Evolutionary conservation across 2,797 vertebrate genomes (phyloP), one percentile per base, ranked within the genome.

Genomic region (Champsocephalus esox): DNA sequence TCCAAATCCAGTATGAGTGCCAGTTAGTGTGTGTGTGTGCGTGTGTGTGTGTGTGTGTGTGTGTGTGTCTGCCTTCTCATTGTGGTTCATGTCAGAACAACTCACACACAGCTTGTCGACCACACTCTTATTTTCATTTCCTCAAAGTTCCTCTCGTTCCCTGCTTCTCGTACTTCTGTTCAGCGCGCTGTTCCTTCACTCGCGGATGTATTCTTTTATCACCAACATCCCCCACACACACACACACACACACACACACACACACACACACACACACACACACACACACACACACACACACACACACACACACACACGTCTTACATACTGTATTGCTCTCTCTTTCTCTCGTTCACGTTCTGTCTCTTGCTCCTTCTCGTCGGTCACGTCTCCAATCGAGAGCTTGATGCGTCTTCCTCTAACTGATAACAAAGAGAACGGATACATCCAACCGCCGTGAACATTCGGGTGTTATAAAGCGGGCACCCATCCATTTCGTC

Each of bases 61-160:
- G 34, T 34, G 34, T 34, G 34, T 34, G 34, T 3, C 1, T 34
- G 34, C 24, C 66, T 57, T 43, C 56, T 74, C 76, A 43, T 65
- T 82, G 79, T 58, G 77, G 83, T 84, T 82, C 58, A 19, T 63
- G 64, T 85, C 72, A 57, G 82, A 84, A 45, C 32, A 79, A 81
- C 77, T 73, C 77, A 84, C 86, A 82, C 9, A 72, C 69, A 77
- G 70, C 56, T 79, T 84, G 84, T 86, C 81, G 81, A 41, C 76
- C 77, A 76, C 70, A 65, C 70, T 81, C 46, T 38, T 78, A 65
- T 78, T 87, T 87, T 77, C 77, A 79, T 84, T 90, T 86, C 85
- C 82, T 51, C 72, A 85, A 81, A 82, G 64, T 72, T 75, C 67
- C 41, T 83, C 61, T 80, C 61, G 68, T 78, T 79, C 65, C 43